phyloP scores from a whole-genome alignment of 2,113 vertebrate genomes.

The Helogale parvula region DNA sequence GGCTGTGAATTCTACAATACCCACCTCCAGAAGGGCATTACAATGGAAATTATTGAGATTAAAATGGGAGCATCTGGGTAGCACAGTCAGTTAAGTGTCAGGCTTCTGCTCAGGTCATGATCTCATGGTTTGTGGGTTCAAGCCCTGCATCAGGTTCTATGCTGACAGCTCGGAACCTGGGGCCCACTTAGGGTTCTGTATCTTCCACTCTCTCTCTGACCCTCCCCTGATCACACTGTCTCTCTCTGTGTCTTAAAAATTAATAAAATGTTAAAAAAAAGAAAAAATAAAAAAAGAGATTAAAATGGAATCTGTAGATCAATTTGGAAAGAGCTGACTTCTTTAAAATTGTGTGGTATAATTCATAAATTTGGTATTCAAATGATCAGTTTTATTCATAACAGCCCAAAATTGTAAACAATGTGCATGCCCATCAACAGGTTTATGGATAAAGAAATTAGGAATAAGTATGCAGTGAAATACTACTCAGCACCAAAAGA shows the following conservation, averaged over 20 bases:
- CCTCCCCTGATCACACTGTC: too few species aligned
- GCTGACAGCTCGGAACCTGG: too few species aligned
- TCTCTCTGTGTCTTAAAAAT: too few species aligned
- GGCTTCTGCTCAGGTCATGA: too few species aligned
- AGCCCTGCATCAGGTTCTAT: too few species aligned
- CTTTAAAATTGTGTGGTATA: neutral
- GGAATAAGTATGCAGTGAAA: neutral
- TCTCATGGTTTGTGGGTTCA: too few species aligned
- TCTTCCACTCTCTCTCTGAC: too few species aligned
- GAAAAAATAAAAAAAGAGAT: too few species aligned
- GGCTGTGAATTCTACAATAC: neutral
- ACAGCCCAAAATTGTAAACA: neutral
- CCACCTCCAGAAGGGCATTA: neutral
- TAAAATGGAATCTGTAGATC: neutral
- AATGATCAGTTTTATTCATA: neutral
- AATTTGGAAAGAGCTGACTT: neutral
- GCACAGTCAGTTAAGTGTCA: too few species aligned
- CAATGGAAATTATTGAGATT: neutral
- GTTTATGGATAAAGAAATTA: neutral
- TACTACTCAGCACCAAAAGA: neutral
- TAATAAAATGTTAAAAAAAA: too few species aligned
- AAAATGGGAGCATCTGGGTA: too few species aligned
- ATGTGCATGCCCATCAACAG: neutral
- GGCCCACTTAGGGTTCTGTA: too few species aligned
- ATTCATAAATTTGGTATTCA: neutral